Percentiles rank a stretch among this genome's conserved stretches.
Conservation (phyloP, 2,888 invertebrate genomes). For the Dasysyrphus tricinctus region DNA sequence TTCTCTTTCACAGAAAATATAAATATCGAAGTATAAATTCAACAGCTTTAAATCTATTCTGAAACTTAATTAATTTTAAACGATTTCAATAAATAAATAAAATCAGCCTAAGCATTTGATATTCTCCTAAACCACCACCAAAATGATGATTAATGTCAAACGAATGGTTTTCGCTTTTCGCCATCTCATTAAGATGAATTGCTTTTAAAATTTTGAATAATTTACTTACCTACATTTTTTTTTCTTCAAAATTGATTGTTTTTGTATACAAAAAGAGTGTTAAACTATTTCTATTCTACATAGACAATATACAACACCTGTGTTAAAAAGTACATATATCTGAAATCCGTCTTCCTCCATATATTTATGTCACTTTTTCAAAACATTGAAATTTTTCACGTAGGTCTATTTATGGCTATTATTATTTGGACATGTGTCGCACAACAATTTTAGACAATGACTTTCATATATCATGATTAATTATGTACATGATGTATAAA, state of each 20-base stretch:
- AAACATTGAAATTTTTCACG: background rate
- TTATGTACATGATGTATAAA: background rate
- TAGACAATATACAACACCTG: background rate
- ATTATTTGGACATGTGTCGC: conserved; percentile 1
- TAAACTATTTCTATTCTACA: background rate
- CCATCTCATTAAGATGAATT: background rate
- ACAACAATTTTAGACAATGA: background rate
- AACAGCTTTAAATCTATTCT: no score
- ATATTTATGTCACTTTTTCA: background rate
- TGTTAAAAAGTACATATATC: background rate
- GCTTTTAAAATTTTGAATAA: background rate
- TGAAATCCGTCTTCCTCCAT: background rate
- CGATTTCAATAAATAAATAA: background rate
- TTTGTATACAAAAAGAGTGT: background rate
- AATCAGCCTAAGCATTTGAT: background rate
- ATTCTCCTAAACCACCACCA: background rate
- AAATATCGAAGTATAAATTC: no score
- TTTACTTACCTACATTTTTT: no score
- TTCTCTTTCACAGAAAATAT: no score
- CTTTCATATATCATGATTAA: conserved; percentile 1
- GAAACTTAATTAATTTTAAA: background rate
- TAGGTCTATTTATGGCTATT: background rate
- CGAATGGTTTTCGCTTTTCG: background rate
- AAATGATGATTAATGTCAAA: background rate
- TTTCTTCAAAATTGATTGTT: background rate